Conservation (phyloP, 2,888 invertebrate species). For the Apoderus coryli region DNA sequence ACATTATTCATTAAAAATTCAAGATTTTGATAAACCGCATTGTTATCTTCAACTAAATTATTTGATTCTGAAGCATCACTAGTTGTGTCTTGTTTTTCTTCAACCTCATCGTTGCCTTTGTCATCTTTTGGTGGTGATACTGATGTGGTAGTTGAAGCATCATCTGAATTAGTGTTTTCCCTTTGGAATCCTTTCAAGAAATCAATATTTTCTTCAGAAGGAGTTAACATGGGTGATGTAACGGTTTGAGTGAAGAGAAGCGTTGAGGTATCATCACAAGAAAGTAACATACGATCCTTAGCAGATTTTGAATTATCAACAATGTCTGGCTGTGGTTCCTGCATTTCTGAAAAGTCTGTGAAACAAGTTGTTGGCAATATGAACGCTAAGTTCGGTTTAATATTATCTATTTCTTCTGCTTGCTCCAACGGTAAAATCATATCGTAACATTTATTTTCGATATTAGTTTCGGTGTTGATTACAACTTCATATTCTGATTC, state of each 20-base stretch:
- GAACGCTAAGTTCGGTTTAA: slow-evolving; percentile 20
- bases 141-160: slow-evolving; percentile 14
- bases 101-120: slow-evolving; percentile 12
- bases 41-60: slow-evolving; percentile 12
- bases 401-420: no score
- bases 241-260: slow-evolving; percentile 33
- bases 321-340: slow-evolving; percentile 14
- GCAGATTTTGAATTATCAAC: slow-evolving; percentile 19
- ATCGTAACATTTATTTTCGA: slow-evolving; percentile 16
- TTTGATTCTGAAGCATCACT: slow-evolving; percentile 14
- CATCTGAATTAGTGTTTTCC: slow-evolving; percentile 20
- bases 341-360: slow-evolving; percentile 16
- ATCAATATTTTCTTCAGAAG: slow-evolving; percentile 33
- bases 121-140: slow-evolving; percentile 18
- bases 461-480: slow-evolving; percentile 10
- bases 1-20: slow-evolving; percentile 18
- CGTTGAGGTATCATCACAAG: slow-evolving; percentile 28
- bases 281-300: slow-evolving; percentile 31
- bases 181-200: slow-evolving; percentile 31
- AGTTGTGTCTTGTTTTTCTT: slow-evolving; percentile 14
- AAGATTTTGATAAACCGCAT: slow-evolving; percentile 22
- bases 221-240: slow-evolving; percentile 33
- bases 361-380: slow-evolving; percentile 14
- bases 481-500: slow-evolving; percentile 7
- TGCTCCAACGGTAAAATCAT: slow-evolving; percentile 13